Base-by-base conservation (phyloP, 1,140 invertebrate species). In the Philaenus spumarius region DNA sequence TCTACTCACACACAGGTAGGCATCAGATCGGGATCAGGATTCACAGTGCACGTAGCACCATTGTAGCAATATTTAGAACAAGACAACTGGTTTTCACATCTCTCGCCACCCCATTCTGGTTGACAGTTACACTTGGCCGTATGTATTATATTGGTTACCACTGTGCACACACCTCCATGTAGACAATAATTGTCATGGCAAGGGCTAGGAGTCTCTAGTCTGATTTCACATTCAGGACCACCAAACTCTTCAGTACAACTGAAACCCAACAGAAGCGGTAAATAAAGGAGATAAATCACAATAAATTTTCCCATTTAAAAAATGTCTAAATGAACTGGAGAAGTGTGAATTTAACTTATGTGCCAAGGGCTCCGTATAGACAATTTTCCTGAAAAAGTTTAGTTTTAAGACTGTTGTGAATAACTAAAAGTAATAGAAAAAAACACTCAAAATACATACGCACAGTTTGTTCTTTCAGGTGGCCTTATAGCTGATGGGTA, bases 1-100 rank as follows among this genome's bases (percentile, higher is more conserved):
- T 51, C n/a, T 26, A 39, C 76, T 74, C 69, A 80, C 73, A 73
- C 52, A 66, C 75, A 78, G 46, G 63, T 65, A 9, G 74, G 73
- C 34, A 67, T 52, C 2, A 72, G 34, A 35, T 59, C 50, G 6
- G 58, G 48, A 48, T 74, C 72, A 7, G 64, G 55, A 58, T 70
- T 17, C 22, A 17, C 20, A 12, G 17, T 42, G 24, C 52, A 55
- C 23, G 52, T 43, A 14, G 78, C 84, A 23, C 73, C 74, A 69
- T 83, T 81, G 54, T 75, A 69, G 67, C 85, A 87, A 60, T 73
- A 78, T 46, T 73, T 70, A 2, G 70, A 65, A 64, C 84, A 86
- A 20, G 65, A 66, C 1, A 74, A 75, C 2, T 71, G 73, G 11
- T 69, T 59, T 20, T 79, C 71, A 62, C 82, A 86, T 26, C 73